A percentile compares a stretch with the other conserved stretches of the same genome.
phyloP scores from a whole-genome alignment of 1,140 invertebrate species.

The Thaumetopoea pityocampa region DNA sequence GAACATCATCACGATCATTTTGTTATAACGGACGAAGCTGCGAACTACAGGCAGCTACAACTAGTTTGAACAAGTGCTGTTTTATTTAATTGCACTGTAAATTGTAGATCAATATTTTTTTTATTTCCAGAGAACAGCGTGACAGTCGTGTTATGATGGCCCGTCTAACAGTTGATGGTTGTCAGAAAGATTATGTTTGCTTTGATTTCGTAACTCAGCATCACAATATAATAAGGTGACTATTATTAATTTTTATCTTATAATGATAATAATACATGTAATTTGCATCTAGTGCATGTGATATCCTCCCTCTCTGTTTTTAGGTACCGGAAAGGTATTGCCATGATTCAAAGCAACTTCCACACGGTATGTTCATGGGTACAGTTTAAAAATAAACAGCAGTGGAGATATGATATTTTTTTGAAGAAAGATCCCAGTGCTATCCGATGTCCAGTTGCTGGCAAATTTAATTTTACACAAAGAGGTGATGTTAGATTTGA shows the following conservation, averaged over 20 bases:
- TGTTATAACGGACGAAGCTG: too few relatives aligned
- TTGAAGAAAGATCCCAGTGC: slow-evolving; percentile 94
- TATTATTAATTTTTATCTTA: neutral
- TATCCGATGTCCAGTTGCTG: slow-evolving; percentile 95
- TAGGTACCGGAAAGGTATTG: slow-evolving; percentile 91
- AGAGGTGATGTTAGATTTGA: slow-evolving; percentile 91
- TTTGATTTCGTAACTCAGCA: slow-evolving; percentile 97
- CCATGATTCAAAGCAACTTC: slow-evolving; percentile 93
- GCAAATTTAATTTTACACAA: slow-evolving; percentile 96
- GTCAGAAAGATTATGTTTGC: slow-evolving; percentile 98
- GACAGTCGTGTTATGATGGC: slow-evolving; percentile 96
- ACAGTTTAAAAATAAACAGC: slow-evolving; percentile 88
- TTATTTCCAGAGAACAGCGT: slow-evolving; percentile 81
- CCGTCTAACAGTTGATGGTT: slow-evolving; percentile 95
- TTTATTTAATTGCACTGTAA: too few relatives aligned
- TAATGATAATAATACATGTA: neutral
- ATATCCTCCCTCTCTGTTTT: too few relatives aligned
- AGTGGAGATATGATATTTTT: slow-evolving; percentile 93
- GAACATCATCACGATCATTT: too few relatives aligned
- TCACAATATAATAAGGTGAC: slow-evolving; percentile 92
- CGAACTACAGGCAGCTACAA: too few relatives aligned
- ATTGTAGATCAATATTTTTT: neutral
- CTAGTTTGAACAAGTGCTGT: too few relatives aligned
- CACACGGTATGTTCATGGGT: slow-evolving; percentile 96
- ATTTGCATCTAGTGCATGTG: too few relatives aligned